These are phyloP conservation scores for Lypha dubia DNA, from an alignment of 2,888 invertebrate genomes.

Conservation along the genomic window DNA sequence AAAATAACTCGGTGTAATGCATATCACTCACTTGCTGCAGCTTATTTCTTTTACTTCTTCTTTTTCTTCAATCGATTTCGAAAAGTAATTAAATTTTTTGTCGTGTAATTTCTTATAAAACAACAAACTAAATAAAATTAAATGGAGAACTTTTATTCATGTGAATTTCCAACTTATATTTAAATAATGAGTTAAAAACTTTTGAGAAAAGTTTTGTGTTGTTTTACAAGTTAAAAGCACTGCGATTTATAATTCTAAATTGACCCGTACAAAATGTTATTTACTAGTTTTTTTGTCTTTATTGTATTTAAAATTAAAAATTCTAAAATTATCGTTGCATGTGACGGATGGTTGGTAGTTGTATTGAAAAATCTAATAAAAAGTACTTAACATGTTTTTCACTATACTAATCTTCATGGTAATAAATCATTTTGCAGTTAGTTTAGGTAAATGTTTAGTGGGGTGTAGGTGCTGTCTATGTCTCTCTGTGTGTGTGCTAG, in stretches of 20 bases:
- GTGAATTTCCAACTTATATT: neutral
- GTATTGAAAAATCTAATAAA: constrained; percentile 36
- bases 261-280: neutral
- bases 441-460: constrained; percentile 1
- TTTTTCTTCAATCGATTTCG: neutral
- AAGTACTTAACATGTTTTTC: constrained; percentile 21
- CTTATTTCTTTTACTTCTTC: too few species aligned
- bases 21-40: neutral
- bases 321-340: constrained; percentile 47
- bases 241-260: neutral
- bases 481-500: neutral
- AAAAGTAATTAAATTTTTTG: neutral
- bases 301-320: constrained; percentile 38
- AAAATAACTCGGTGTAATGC: neutral
- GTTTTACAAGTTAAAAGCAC: neutral
- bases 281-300: too few species aligned
- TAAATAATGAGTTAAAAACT: neutral
- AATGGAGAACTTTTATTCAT: neutral
- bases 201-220: too few species aligned
- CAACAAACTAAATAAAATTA: neutral
- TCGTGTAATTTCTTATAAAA: neutral
- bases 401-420: neutral
- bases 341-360: neutral
- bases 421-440: constrained; percentile 58
- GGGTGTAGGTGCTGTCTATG: neutral